phyloP scores from a whole-genome alignment of 2,797 vertebrate genomes.

The Linurgus olivaceus region DNA sequence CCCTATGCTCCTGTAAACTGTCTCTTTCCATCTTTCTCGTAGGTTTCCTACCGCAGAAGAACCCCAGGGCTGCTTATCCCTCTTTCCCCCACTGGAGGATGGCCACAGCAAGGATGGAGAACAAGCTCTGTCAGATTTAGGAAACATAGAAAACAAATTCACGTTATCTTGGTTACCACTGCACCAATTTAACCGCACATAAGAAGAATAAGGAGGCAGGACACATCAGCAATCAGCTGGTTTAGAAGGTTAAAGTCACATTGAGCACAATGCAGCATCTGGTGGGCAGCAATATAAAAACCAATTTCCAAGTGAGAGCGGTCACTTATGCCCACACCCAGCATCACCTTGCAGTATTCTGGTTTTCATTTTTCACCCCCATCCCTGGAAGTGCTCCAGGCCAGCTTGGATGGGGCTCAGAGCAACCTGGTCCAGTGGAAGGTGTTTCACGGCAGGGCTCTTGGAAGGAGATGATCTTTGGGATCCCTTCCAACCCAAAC shows the following conservation, averaged over 20 bases:
- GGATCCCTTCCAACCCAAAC: not conserved
- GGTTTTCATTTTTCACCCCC: not conserved
- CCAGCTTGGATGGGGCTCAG: not conserved
- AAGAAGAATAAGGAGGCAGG: not conserved
- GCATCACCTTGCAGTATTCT: not conserved
- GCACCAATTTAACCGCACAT: accelerated
- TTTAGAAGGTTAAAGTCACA: not conserved
- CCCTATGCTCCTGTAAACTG: not conserved
- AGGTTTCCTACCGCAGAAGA: not conserved
- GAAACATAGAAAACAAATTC: not conserved
- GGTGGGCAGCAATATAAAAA: not conserved
- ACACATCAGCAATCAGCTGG: not conserved
- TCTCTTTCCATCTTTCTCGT: accelerated
- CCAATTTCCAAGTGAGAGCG: not conserved
- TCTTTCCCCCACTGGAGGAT: accelerated
- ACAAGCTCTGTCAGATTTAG: not conserved
- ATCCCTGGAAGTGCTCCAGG: not conserved
- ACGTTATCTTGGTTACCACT: accelerated
- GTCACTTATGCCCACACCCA: not conserved
- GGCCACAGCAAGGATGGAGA: not conserved
- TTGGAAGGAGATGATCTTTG: not conserved
- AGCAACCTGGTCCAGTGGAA: not conserved
- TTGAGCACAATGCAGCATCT: not conserved
- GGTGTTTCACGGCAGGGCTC: not conserved
- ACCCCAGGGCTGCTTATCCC: accelerated